Evolutionary conservation across 2,888 invertebrate species (phyloP).

Genomic region (Heliconius erato): DNA sequence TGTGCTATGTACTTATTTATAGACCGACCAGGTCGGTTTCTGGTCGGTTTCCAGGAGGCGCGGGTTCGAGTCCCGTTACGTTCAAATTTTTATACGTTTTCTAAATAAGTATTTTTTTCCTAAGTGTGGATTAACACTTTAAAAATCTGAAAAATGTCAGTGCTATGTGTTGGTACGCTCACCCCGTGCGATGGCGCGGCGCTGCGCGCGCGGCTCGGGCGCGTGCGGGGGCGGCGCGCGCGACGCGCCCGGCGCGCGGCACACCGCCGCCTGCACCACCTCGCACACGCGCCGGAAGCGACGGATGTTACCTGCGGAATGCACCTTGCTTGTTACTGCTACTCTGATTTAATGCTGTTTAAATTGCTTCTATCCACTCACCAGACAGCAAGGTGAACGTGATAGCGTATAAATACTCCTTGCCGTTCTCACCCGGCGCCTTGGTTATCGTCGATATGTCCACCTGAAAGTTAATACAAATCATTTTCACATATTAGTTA

Average conservation of each 20-base stretch:
- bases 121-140: no score
- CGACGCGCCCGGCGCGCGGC: constrained; percentile 75
- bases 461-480: constrained; percentile 77
- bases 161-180: background rate
- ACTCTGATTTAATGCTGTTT: no score
- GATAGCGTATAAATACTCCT: constrained; percentile 94
- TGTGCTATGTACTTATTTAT: no score
- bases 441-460: constrained; percentile 94
- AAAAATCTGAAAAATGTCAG: no score
- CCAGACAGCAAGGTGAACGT: constrained; percentile 98
- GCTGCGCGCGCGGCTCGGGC: constrained; percentile 68
- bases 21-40: no score
- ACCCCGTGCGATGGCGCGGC: constrained; percentile 61
- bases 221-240: constrained; percentile 67
- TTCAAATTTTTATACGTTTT: no score
- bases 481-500: no score
- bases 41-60: no score
- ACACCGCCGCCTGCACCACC: constrained; percentile 96
- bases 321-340: no score
- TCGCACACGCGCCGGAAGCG: constrained; percentile 98
- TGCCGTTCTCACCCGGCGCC: constrained; percentile 89
- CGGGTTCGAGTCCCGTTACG: no score
- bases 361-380: constrained; percentile 65
- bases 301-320: constrained; percentile 92
- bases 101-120: no score